Base-by-base conservation (phyloP, 2,888 invertebrate genomes). In the Cancer borealis region DNA sequence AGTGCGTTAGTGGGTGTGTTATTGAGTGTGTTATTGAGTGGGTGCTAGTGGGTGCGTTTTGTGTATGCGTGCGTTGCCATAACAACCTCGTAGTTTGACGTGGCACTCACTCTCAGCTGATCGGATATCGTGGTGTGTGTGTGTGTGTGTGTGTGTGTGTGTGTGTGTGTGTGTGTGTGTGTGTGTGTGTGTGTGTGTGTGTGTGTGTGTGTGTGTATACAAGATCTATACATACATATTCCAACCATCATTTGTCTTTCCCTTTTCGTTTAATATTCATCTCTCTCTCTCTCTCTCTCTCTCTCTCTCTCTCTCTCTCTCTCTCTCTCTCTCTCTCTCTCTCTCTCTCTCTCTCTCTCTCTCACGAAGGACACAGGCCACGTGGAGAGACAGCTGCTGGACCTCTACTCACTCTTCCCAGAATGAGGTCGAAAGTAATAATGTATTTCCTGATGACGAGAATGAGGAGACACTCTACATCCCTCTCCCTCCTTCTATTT, bases 111-210 rank as follows among this genome's bases (percentile, higher is more conserved):
- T 8, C 54, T 2, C 8, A 54, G 54, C 39, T 54, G 54, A 54
- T 54, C 12, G 14, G 14, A 54, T 14, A 12, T 54, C 39, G 39
- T 39, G 39, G 17, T 6, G 66, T 66, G 66, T 21, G 21, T 39
- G 39, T 39, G 39, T 39, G 39, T 0, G 39, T 39, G 39, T 39
- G 39, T 39, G 39, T 39, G 39, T 21, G 66, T 66, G 66, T 66
- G 66, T 66, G 66, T 66, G 66, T 66, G 66, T 66, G 66, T 66
- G 66, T 66, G 66, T 66, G 66, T 66, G 66, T 66, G 66, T 66
- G 17, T 66, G n/a, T 66, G 66, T 66, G 66, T 66, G 66, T 66
- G 66, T 66, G 66, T 66, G 66, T 66, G 66, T 66, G 66, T 66
- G 66, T 66, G 66, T 66, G 66, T 66, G 66, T 66, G 66, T 66